Conservation (phyloP, 1,140 invertebrate genomes). For the Eupristina koningsbergeri region DNA sequence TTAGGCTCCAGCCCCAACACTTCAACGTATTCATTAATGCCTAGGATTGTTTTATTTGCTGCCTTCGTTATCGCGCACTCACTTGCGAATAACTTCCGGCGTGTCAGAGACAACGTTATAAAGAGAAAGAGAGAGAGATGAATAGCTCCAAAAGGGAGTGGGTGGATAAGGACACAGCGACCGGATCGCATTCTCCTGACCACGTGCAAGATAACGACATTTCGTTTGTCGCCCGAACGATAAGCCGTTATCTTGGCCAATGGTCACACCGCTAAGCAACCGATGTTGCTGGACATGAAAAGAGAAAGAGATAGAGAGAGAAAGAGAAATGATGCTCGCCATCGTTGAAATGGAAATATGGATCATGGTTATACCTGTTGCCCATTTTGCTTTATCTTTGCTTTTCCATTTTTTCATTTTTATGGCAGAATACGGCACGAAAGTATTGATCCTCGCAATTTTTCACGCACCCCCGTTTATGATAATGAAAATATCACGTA, state of each 20-base stretch:
- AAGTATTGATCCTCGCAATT: conserved; percentile 26
- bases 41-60: conserved; percentile 24
- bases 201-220: neutral
- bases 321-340: neutral
- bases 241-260: neutral
- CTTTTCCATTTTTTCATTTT: neutral
- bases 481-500: too few relatives aligned
- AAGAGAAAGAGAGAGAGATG: neutral
- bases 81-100: neutral
- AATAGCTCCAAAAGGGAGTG: neutral
- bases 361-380: neutral
- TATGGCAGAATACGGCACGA: too few relatives aligned
- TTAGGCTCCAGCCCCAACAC: neutral
- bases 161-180: too few relatives aligned
- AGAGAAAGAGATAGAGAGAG: neutral
- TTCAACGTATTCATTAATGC: neutral
- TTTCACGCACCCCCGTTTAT: conserved; percentile 6
- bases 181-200: too few relatives aligned
- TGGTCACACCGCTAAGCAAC: neutral
- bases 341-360: neutral
- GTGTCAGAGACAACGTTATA: neutral
- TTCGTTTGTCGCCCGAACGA: neutral
- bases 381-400: neutral
- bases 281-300: neutral
- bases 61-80: neutral